Base-by-base conservation (phyloP, 1,140 invertebrate species). In the Cardiocondyla obscurior region DNA sequence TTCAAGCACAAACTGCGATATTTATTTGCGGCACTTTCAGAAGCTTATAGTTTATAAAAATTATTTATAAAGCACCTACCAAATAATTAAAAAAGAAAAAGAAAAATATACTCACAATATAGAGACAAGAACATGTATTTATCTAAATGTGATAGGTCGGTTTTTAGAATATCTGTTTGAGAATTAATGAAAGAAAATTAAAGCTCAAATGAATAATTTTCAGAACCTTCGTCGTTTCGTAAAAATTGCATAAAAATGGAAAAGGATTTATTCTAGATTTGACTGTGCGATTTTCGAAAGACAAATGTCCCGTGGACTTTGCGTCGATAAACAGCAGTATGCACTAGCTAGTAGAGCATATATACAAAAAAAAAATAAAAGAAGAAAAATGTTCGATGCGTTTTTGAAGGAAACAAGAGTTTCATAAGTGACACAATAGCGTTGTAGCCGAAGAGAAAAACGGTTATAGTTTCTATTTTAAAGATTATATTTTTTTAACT, bases 401-500 rank as follows among this genome's bases (percentile, higher is more conserved):
- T 89, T 91, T 82, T 85, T 49, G 44, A 70, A 64, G 86, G 57
- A 85, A 74, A 86, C 77, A 88, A 81, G 16, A 33, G 25, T 83
- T 73, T 85, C 53, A 87, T 82, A 85, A 87, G 19, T 86, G 69
- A 86, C 76, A 86, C 81, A 86, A 88, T 85, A 90, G 79, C 57
- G 76, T 81, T 79, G 85, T 88, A 88, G 86, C 84, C 74, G 70
- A 86, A 88, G 44, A 90, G 58, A 90, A 85, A 89, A 81, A 91
- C 87, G 84, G 85, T 86, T 90, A 90, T 92, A 89, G 89, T 88
- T 90, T 91, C 83, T 91, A 90, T 91, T 92, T 90, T 89, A 39
- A 85, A 91, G 73, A 92, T 92, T 90, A 89, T 92, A 92, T 92
- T 92, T 91, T 92, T 91, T 91, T 91, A 92, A 85, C 81, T 88